phyloP scores from a whole-genome alignment of 2,797 vertebrate species.

The Champsocephalus esox region DNA sequence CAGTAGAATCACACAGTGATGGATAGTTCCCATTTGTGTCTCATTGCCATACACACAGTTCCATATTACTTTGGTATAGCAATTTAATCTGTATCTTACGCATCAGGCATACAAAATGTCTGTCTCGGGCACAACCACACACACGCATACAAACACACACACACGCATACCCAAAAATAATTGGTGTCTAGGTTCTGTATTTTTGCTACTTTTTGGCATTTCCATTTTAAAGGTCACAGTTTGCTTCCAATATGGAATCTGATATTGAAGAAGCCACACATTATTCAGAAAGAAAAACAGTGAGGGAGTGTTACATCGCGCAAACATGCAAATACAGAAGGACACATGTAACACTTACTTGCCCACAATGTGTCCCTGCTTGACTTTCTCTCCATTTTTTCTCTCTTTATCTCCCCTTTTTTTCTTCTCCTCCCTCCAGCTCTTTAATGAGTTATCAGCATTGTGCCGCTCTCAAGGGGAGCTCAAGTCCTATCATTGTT shows the following conservation, averaged over 20 bases:
- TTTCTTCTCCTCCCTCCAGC: slow-evolving; percentile 21
- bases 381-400: slow-evolving; percentile 23
- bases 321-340: slow-evolving; percentile 25
- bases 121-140: slow-evolving; percentile 18
- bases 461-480: slow-evolving; percentile 34
- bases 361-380: background rate
- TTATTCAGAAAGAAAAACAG: slow-evolving; percentile 56
- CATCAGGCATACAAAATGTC: slow-evolving; percentile 24
- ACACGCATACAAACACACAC: background rate
- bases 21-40: slow-evolving; percentile 27
- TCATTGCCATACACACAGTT: slow-evolving; percentile 24
- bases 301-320: slow-evolving; percentile 15
- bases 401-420: slow-evolving; percentile 6
- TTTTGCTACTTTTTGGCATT: slow-evolving; percentile 66
- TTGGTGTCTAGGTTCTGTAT: slow-evolving; percentile 60
- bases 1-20: slow-evolving; percentile 33
- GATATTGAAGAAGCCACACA: slow-evolving; percentile 40
- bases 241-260: slow-evolving; percentile 57
- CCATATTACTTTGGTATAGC: slow-evolving; percentile 21
- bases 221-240: slow-evolving; percentile 72
- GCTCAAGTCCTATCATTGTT: slow-evolving; percentile 53
- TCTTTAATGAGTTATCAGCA: slow-evolving; percentile 59
- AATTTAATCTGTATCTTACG: slow-evolving; percentile 46
- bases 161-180: slow-evolving; percentile 52
- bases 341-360: slow-evolving; percentile 25